phyloP scores from a whole-genome alignment of 2,113 vertebrate genomes.

The Rattus norvegicus region DNA sequence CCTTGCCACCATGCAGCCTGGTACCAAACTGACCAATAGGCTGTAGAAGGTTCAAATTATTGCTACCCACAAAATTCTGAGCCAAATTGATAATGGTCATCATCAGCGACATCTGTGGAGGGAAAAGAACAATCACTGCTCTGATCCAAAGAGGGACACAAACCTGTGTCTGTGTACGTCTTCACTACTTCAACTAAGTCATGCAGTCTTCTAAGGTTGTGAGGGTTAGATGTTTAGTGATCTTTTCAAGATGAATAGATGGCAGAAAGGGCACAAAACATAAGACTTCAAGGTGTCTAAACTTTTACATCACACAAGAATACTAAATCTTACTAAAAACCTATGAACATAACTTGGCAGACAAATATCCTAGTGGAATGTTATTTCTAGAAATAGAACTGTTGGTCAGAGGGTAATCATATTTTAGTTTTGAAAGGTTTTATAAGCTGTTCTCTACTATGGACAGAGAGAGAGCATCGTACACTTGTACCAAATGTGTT shows the following conservation, averaged over 20 bases:
- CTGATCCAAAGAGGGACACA: neutral
- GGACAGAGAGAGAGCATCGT: neutral
- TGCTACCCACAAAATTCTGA: slow-evolving; percentile 99
- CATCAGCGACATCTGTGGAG: slow-evolving; percentile 93
- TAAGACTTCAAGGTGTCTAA: neutral
- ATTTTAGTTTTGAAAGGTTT: slow-evolving; percentile 20
- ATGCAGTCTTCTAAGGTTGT: neutral
- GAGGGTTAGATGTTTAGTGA: neutral
- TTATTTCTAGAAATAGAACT: slow-evolving; percentile 49
- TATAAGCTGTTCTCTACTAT: slow-evolving; percentile 22
- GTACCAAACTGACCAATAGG: slow-evolving; percentile 98
- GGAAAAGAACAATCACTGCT: slow-evolving; percentile 30
- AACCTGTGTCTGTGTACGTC: neutral
- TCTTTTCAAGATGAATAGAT: slow-evolving; percentile 12
- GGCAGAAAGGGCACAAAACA: neutral
- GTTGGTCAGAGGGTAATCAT: slow-evolving; percentile 23
- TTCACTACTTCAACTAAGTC: neutral
- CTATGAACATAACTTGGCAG: neutral
- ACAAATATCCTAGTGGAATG: slow-evolving; percentile 18
- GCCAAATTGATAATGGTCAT: slow-evolving; percentile 98
- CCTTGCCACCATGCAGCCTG: slow-evolving; percentile 96
- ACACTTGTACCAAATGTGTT: neutral
- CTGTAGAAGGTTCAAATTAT: slow-evolving; percentile 97
- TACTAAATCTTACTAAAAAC: slow-evolving; percentile 34
- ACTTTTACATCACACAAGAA: slow-evolving; percentile 24